Evolutionary conservation across 2,888 invertebrate species (phyloP).

Genomic region (Rhagophthalmus giganteus): DNA sequence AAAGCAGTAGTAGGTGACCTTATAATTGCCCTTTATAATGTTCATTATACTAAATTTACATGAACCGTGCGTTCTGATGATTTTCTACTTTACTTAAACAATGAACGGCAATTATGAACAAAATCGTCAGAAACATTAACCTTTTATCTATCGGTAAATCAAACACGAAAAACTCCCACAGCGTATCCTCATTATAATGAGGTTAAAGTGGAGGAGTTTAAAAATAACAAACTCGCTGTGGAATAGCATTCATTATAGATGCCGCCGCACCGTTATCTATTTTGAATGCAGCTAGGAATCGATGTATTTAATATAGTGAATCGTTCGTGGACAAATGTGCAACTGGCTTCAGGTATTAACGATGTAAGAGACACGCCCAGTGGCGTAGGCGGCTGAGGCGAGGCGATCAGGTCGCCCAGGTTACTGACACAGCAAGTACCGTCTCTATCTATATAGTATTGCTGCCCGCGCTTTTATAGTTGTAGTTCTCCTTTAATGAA

Average conservation of each 20-base stretch:
- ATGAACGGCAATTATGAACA: too few relatives aligned
- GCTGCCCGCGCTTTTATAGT: constrained; percentile 19
- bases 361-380: constrained; percentile 44
- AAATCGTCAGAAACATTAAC: too few relatives aligned
- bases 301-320: constrained; percentile 28
- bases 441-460: constrained; percentile 6
- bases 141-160: too few relatives aligned
- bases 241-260: constrained; percentile 6
- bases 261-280: constrained; percentile 22
- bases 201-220: too few relatives aligned
- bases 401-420: constrained; percentile 44
- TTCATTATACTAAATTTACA: too few relatives aligned
- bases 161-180: too few relatives aligned
- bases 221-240: constrained; percentile 8
- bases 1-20: too few relatives aligned
- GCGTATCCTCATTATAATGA: too few relatives aligned
- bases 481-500: constrained; percentile 42
- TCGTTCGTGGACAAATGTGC: constrained; percentile 16
- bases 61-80: too few relatives aligned
- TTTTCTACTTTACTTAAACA: too few relatives aligned
- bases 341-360: constrained; percentile 38
- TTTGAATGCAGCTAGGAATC: constrained; percentile 22
- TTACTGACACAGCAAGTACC: constrained; percentile 44
- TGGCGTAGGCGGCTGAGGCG: constrained; percentile 42
- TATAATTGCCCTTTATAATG: too few relatives aligned